These are phyloP conservation scores for Sylvietta virens DNA, from an alignment of 2,113 vertebrate genomes.

Conservation along the genomic window DNA sequence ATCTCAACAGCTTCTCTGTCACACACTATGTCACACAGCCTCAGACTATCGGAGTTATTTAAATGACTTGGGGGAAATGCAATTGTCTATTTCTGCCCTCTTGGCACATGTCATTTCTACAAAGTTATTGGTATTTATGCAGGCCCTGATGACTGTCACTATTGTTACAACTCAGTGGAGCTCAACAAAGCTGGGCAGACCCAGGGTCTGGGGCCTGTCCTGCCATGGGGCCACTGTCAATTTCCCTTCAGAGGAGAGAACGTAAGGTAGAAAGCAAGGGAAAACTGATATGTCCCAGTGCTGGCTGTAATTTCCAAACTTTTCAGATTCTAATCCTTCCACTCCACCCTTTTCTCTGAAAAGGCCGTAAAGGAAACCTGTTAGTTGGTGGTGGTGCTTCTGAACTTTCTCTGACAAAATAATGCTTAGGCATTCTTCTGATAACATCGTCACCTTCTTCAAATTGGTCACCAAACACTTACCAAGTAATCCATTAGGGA, in stretches of 20 bases:
- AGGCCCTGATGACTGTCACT: background rate
- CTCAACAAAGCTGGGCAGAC: accelerated
- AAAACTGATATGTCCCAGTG: accelerated
- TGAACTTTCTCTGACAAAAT: background rate
- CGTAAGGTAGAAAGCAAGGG: background rate
- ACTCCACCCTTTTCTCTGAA: background rate
- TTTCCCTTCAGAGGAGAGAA: background rate
- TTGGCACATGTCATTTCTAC: background rate
- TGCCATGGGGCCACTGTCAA: accelerated
- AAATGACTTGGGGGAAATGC: background rate
- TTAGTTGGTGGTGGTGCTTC: background rate
- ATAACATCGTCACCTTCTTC: background rate
- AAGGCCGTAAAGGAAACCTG: background rate
- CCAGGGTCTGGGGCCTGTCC: background rate
- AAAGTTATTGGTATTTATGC: background rate
- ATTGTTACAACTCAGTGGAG: accelerated
- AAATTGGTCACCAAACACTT: background rate
- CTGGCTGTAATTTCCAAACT: background rate
- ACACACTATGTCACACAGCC: accelerated
- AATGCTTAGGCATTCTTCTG: background rate
- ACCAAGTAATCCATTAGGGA: background rate
- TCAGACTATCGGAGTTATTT: background rate
- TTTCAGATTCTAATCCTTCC: accelerated
- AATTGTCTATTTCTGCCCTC: background rate
- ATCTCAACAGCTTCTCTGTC: background rate